Conservation (phyloP, 2,113 vertebrate species). For the Lycocorax pyrrhopterus region DNA sequence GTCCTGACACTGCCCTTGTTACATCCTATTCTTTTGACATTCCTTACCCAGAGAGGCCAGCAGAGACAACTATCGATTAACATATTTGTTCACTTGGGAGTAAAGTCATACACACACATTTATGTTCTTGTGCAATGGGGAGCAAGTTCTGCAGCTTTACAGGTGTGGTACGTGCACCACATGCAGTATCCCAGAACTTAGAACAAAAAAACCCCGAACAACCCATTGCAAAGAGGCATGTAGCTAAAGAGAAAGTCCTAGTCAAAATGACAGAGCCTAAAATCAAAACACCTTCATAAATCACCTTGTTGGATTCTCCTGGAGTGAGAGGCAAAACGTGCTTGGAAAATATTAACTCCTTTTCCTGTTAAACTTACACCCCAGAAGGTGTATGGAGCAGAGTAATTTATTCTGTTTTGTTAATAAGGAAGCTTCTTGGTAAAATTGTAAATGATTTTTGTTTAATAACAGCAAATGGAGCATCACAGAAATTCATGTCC, state of each 20-base stretch:
- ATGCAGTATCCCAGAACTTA: background rate
- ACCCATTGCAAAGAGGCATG: background rate
- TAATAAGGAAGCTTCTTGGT: background rate
- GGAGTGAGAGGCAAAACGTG: background rate
- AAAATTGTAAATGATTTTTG: background rate
- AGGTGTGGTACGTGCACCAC: background rate
- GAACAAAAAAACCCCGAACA: background rate
- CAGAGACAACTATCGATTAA: background rate
- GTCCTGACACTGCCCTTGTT: background rate
- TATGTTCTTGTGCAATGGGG: background rate
- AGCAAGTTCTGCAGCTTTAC: background rate
- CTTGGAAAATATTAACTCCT: background rate
- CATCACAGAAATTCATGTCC: background rate
- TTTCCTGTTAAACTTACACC: background rate
- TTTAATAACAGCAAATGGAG: constrained; percentile 1
- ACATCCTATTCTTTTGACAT: background rate
- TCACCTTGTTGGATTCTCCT: background rate
- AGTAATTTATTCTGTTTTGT: background rate
- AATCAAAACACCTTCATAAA: background rate
- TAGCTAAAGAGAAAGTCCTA: background rate
- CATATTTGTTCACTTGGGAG: background rate
- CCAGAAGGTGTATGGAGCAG: background rate
- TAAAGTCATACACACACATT: background rate
- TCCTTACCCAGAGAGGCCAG: background rate
- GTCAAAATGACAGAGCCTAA: background rate